Percentiles rank a stretch among this genome's conserved stretches.
phyloP scores from a whole-genome alignment of 2,888 invertebrate species.

The Drosophila siamana region DNA sequence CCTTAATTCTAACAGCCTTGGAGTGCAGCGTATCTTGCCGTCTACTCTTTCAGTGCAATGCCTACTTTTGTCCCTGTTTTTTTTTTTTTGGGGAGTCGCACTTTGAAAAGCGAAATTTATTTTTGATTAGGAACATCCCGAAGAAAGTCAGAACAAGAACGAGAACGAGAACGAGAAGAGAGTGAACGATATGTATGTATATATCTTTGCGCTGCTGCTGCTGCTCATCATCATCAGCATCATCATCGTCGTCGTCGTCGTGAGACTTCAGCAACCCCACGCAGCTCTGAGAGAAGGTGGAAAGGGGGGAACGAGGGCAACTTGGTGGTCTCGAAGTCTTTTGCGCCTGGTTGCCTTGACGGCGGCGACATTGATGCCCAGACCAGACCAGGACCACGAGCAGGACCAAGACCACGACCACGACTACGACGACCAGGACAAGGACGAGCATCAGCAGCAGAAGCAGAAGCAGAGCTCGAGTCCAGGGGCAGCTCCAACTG shows the following conservation, averaged over 20 bases:
- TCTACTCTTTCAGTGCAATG: not conserved
- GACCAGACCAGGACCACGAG: conserved; percentile 6
- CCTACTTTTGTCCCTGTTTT: conserved; percentile 12
- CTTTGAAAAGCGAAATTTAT: conserved; percentile 65
- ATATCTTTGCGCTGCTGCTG: conserved; percentile 30
- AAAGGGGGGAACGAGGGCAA: conserved; percentile 8
- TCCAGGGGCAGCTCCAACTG: conserved; percentile 35
- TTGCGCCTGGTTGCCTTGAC: conserved; percentile 73
- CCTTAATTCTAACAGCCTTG: too few relatives aligned
- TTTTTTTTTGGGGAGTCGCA: conserved; percentile 21
- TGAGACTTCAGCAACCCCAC: conserved; percentile 48
- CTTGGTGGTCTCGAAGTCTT: conserved; percentile 52
- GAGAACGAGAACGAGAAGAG: not conserved
- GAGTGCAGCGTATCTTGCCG: too few relatives aligned
- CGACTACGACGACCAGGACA: not conserved
- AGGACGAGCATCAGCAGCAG: not conserved
- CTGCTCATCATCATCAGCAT: conserved; percentile 44
- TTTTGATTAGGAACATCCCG: conserved; percentile 74
- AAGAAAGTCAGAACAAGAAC: not conserved
- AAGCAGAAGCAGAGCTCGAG: too few relatives aligned
- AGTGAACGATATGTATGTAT: conserved; percentile 17
- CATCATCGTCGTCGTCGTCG: conserved; percentile 49
- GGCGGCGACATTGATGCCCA: conserved; percentile 42
- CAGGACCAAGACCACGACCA: not conserved
- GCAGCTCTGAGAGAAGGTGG: not conserved